phyloP scores from a whole-genome alignment of 2,797 vertebrate species.

The Typhlichthys subterraneus region DNA sequence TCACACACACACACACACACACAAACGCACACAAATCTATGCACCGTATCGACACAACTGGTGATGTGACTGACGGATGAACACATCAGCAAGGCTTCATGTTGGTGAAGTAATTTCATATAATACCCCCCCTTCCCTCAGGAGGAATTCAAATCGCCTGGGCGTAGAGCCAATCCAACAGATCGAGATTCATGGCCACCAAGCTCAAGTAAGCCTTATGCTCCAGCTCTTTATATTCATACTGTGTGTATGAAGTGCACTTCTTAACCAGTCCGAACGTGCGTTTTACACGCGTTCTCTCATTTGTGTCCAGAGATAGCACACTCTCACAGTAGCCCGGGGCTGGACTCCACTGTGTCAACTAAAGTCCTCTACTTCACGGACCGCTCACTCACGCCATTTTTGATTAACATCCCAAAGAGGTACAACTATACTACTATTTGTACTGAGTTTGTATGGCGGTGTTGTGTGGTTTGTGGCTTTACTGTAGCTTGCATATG shows the following conservation, averaged over 20 bases:
- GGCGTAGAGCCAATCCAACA: slow-evolving; percentile 83
- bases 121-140: slow-evolving; percentile 52
- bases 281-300: slow-evolving; percentile 10
- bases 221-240: neutral
- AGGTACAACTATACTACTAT: slow-evolving; percentile 72
- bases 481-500: slow-evolving; percentile 1
- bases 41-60: neutral
- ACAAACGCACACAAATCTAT: neutral
- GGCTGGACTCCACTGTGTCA: slow-evolving; percentile 83
- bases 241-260: neutral
- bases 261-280: too few species aligned
- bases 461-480: slow-evolving; percentile 9
- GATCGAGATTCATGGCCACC: slow-evolving; percentile 93
- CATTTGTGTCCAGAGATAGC: slow-evolving; percentile 83
- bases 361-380: slow-evolving; percentile 99
- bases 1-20: neutral
- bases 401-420: slow-evolving; percentile 98
- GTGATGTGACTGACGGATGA: too few species aligned
- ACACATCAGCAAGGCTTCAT: neutral
- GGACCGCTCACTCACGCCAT: slow-evolving; percentile 95
- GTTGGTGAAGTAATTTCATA: neutral
- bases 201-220: slow-evolving; percentile 87
- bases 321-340: slow-evolving; percentile 92
- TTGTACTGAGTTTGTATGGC: slow-evolving; percentile 7
- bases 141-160: slow-evolving; percentile 84